Conservation (phyloP, 2,797 vertebrate species). For the Synanceia verrucosa region DNA sequence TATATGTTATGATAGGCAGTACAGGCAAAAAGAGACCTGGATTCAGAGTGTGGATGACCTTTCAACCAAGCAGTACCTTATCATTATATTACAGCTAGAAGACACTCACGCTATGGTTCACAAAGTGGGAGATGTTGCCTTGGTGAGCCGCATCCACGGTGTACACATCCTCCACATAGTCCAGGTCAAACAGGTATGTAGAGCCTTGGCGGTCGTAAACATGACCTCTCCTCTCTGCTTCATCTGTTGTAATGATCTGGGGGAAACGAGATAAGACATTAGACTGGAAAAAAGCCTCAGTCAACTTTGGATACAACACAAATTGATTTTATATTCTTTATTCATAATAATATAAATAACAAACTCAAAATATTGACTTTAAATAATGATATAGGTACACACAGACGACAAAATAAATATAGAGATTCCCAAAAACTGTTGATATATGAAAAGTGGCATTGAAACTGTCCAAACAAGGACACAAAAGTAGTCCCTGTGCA, state of each 20-base stretch:
- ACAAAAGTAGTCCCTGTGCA: too few relatives aligned
- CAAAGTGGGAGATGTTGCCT: constrained; percentile 96
- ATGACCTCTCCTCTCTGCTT: constrained; percentile 88
- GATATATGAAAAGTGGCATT: too few relatives aligned
- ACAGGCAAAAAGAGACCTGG: too few relatives aligned
- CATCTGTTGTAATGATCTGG: constrained; percentile 92
- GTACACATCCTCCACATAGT: constrained; percentile 94
- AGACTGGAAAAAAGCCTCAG: not conserved
- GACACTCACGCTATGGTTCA: constrained; percentile 92
- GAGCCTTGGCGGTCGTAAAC: constrained; percentile 90
- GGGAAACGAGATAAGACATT: not conserved
- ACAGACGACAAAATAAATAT: too few relatives aligned
- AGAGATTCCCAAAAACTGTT: too few relatives aligned
- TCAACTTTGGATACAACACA: not conserved
- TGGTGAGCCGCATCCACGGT: constrained; percentile 91
- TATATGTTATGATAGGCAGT: too few relatives aligned
- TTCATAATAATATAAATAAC: not conserved
- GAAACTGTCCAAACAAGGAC: too few relatives aligned
- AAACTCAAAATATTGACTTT: too few relatives aligned
- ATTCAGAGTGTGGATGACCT: too few relatives aligned
- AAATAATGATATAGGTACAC: too few relatives aligned
- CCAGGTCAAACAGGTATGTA: constrained; percentile 93
- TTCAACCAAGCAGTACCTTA: not conserved
- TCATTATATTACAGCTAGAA: not conserved
- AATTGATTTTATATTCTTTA: not conserved